Percentiles rank a stretch among this genome's conserved stretches.
These are phyloP conservation scores for Gymnocheta viridis DNA, from an alignment of 2,888 invertebrate genomes.

Conservation along the genomic window DNA sequence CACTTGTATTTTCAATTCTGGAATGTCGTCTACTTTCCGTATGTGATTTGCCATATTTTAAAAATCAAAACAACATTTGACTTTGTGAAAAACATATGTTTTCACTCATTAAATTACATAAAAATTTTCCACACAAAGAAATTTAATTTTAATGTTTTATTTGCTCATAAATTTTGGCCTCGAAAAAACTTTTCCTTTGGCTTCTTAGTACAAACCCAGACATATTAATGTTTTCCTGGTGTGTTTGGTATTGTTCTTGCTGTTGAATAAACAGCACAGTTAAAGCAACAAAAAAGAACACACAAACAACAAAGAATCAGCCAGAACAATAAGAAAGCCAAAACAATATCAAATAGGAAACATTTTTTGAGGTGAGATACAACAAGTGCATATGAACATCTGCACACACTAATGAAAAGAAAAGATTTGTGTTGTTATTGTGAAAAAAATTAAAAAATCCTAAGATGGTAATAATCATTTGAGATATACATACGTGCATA, in stretches of 20 bases:
- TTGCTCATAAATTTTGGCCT: not conserved
- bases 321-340: conserved; percentile 9
- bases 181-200: not conserved
- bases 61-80: not conserved
- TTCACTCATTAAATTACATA: not conserved
- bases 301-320: not conserved
- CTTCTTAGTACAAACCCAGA: conserved; percentile 17
- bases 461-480: not conserved
- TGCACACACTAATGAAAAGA: too few relatives aligned
- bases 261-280: conserved; percentile 5
- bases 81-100: not conserved
- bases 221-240: not conserved
- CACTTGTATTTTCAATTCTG: too few relatives aligned
- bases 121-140: not conserved
- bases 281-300: not conserved
- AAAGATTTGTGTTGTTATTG: not conserved
- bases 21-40: too few relatives aligned
- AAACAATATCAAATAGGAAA: not conserved
- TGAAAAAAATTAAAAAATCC: not conserved
- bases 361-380: not conserved
- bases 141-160: conserved; percentile 6
- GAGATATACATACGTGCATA: not conserved
- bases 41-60: too few relatives aligned
- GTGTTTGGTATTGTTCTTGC: not conserved
- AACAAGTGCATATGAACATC: too few relatives aligned